Percentiles rank a stretch among this genome's conserved stretches.
Conservation (phyloP, 2,113 vertebrate species). For the Rhinichthys klamathensis region DNA sequence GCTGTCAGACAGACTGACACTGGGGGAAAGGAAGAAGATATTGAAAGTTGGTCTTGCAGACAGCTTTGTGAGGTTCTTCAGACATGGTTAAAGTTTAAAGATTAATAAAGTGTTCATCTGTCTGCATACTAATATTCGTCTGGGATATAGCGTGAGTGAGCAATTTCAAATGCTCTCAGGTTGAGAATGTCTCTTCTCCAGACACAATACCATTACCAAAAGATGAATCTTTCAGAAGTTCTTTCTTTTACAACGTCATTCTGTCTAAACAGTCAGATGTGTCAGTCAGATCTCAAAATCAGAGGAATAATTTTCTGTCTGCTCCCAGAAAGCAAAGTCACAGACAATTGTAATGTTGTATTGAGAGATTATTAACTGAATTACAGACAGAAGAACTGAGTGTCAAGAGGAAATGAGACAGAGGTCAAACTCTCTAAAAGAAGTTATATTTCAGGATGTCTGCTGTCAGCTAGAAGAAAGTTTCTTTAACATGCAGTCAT, state of each 20-base stretch:
- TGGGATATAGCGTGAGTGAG: constrained; percentile 17
- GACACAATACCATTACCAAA: constrained; percentile 44
- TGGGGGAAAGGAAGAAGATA: constrained; percentile 45
- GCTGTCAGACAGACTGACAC: constrained; percentile 48
- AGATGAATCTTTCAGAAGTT: constrained; percentile 17
- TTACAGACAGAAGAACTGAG: not conserved
- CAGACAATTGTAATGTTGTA: not conserved
- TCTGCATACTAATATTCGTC: constrained; percentile 60
- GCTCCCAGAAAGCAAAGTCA: not conserved
- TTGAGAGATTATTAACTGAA: not conserved
- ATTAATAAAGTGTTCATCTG: constrained; percentile 58
- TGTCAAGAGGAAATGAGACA: not conserved
- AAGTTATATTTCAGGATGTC: not conserved
- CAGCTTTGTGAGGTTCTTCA: constrained; percentile 62
- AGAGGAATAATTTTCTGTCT: not conserved
- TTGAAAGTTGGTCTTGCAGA: constrained; percentile 60
- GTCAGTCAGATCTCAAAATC: constrained; percentile 21
- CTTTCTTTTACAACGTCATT: constrained; percentile 23
- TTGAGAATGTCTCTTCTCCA: constrained; percentile 38
- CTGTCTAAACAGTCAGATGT: constrained; percentile 40
- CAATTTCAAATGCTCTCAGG: constrained; percentile 46
- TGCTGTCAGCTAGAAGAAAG: not conserved
- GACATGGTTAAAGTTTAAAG: constrained; percentile 57
- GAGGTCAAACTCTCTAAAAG: not conserved
- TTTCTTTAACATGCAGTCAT: not conserved